phyloP scores from a whole-genome alignment of 2,113 vertebrate species.

The Riparia riparia region DNA sequence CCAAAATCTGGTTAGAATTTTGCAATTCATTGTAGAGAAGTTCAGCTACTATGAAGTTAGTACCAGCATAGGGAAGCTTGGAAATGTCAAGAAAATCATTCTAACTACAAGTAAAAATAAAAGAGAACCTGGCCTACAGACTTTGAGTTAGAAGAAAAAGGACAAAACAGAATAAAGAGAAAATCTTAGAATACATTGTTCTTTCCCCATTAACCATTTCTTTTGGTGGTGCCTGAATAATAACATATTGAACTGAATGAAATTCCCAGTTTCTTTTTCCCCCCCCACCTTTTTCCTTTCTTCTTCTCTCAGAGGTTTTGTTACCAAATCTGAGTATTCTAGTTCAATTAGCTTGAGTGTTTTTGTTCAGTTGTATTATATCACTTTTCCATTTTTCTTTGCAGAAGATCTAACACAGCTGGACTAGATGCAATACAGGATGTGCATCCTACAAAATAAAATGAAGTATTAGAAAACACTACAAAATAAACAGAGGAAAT shows the following conservation, averaged over 20 bases:
- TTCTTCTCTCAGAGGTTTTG: background rate
- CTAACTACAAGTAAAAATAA: background rate
- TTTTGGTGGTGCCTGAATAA: background rate
- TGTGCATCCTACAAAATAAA: background rate
- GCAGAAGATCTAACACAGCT: background rate
- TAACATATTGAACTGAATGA: background rate
- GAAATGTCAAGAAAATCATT: background rate
- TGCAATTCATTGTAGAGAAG: background rate
- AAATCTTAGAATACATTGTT: background rate
- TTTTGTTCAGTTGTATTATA: slow-evolving; percentile 34
- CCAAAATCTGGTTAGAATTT: background rate
- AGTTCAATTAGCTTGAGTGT: background rate
- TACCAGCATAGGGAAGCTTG: background rate
- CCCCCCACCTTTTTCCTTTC: background rate
- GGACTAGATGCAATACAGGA: background rate
- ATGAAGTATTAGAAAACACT: background rate
- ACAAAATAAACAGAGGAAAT: background rate
- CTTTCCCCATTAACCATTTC: slow-evolving; percentile 38
- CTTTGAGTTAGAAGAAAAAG: slow-evolving; percentile 2
- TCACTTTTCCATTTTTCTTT: slow-evolving; percentile 5
- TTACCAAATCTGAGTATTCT: slow-evolving; percentile 24
- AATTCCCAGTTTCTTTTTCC: background rate
- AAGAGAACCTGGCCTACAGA: background rate
- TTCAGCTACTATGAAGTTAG: background rate
- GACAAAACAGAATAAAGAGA: background rate